A percentile compares a stretch with the other conserved stretches of the same genome.
These are phyloP conservation scores for Lampropteryx suffumata DNA, from an alignment of 2,888 invertebrate species.

Conservation along the genomic window DNA sequence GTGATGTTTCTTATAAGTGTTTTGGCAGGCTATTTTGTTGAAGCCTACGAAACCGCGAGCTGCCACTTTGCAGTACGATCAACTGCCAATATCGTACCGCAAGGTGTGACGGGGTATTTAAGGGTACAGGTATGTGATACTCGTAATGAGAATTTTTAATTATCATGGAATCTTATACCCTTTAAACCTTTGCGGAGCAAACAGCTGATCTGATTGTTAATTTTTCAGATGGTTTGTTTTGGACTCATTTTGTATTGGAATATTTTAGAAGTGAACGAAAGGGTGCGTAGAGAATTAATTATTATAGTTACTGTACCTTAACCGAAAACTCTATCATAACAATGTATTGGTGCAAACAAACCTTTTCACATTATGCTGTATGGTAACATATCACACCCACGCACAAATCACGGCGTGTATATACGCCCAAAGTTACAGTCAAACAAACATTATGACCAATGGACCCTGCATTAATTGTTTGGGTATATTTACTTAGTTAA, in stretches of 20 bases:
- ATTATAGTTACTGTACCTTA: constrained; percentile 4
- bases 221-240: constrained; percentile 30
- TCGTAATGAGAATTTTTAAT: constrained; percentile 58
- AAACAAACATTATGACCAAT: constrained; percentile 79
- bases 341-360: constrained; percentile 20
- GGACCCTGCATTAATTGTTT: constrained; percentile 76
- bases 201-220: constrained; percentile 33
- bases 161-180: constrained; percentile 39
- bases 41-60: too few relatives aligned
- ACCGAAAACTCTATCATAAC: background rate
- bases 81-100: background rate
- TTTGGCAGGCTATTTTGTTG: too few relatives aligned
- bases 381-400: constrained; percentile 37
- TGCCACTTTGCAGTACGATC: too few relatives aligned
- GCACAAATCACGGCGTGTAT: constrained; percentile 43
- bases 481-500: constrained; percentile 76
- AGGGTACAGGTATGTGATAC: constrained; percentile 55
- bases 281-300: constrained; percentile 9
- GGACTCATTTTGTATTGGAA: constrained; percentile 17
- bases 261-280: constrained; percentile 16
- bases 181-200: constrained; percentile 31
- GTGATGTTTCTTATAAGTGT: too few relatives aligned
- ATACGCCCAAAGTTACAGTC: constrained; percentile 58
- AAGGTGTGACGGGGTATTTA: background rate
- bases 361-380: constrained; percentile 25